A percentile compares a stretch with the other conserved stretches of the same genome.
phyloP scores from a whole-genome alignment of 2,113 vertebrate genomes.

The Nycticebus coucang region DNA sequence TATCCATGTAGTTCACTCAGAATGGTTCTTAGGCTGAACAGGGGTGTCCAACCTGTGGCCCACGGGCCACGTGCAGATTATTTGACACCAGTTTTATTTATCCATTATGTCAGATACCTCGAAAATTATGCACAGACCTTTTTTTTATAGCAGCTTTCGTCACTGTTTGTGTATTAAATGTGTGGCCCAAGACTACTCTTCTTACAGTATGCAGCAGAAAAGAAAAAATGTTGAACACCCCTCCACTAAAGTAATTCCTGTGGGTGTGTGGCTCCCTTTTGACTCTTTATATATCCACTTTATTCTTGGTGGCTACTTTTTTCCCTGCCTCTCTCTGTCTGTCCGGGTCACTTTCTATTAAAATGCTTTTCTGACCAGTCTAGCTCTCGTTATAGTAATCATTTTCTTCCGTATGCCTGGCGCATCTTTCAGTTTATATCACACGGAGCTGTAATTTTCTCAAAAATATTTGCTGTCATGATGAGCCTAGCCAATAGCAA shows the following conservation, averaged over 20 bases:
- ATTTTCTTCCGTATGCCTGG: not conserved
- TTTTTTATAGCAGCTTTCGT: too few relatives aligned
- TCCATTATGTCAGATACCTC: too few relatives aligned
- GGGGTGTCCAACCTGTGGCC: too few relatives aligned
- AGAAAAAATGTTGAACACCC: too few relatives aligned
- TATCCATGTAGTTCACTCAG: fast-evolving
- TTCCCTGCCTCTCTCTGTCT: not conserved
- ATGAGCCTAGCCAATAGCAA: too few relatives aligned
- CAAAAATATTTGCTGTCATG: not conserved
- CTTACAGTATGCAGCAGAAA: too few relatives aligned
- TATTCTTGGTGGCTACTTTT: not conserved
- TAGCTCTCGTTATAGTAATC: too few relatives aligned
- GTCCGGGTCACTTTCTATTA: not conserved
- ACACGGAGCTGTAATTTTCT: not conserved
- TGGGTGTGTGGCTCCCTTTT: not conserved
- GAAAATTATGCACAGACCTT: too few relatives aligned
- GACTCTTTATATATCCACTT: not conserved
- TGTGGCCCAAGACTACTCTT: too few relatives aligned
- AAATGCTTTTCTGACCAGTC: not conserved
- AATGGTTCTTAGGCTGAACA: not conserved
- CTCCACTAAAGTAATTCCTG: not conserved
- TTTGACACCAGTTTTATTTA: too few relatives aligned
- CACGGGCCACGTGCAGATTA: too few relatives aligned
- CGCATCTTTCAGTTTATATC: not conserved
- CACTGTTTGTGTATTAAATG: too few relatives aligned